These are phyloP conservation scores for Drymonia ruficornis DNA, from an alignment of 2,888 invertebrate genomes.

Conservation along the genomic window DNA sequence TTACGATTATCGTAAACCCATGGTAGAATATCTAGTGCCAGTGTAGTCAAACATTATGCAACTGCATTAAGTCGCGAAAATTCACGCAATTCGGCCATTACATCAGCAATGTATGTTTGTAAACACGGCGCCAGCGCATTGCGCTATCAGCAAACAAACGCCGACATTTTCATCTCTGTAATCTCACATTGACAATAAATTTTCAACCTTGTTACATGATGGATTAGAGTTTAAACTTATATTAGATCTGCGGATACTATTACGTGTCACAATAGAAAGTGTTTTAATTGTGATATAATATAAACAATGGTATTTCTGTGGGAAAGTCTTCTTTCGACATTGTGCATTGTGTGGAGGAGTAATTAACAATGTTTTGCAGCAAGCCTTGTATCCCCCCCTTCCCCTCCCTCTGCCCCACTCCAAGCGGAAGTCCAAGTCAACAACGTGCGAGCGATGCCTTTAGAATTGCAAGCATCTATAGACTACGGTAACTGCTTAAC, in stretches of 20 bases:
- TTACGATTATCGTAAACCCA: too few species aligned
- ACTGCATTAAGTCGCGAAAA: not conserved
- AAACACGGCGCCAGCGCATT: slow-evolving; percentile 6
- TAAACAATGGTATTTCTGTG: slow-evolving; percentile 27
- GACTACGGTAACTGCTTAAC: too few species aligned
- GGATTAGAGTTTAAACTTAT: not conserved
- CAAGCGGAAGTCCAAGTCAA: too few species aligned
- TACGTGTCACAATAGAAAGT: slow-evolving; percentile 35
- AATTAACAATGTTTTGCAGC: too few species aligned
- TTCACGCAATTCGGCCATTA: not conserved
- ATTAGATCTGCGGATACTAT: not conserved
- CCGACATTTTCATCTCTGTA: slow-evolving; percentile 30
- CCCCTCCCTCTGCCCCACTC: too few species aligned
- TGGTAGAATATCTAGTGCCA: too few species aligned
- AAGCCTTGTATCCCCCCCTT: too few species aligned
- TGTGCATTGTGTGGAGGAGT: too few species aligned
- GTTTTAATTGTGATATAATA: slow-evolving; percentile 26
- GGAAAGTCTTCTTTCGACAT: slow-evolving; percentile 9
- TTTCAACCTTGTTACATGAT: not conserved
- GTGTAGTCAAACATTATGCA: too few species aligned
- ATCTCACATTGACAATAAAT: not conserved
- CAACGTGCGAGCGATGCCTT: too few species aligned
- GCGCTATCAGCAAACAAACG: slow-evolving; percentile 4
- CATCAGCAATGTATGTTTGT: slow-evolving; percentile 1
- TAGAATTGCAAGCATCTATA: too few species aligned